phyloP scores from a whole-genome alignment of 2,888 invertebrate genomes.

The Amphimallon solstitiale region DNA sequence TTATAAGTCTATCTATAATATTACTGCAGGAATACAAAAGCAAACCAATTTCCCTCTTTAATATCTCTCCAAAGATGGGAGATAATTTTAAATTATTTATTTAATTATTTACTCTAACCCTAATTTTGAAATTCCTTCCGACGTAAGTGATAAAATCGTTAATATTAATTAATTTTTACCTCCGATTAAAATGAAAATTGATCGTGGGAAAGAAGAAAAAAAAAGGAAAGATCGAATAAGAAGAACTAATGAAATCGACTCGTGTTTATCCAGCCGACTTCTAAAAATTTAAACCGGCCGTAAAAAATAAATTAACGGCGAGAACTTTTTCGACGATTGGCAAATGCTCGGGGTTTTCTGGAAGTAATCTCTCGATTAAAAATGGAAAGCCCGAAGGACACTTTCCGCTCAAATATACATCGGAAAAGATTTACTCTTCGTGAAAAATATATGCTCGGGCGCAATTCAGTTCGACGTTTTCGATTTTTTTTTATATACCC shows the following conservation, averaged over 20 bases:
- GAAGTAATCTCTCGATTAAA: slow-evolving; percentile 18
- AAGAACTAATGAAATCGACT: background rate
- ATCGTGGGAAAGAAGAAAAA: background rate
- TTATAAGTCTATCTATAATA: no score
- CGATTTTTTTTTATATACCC: slow-evolving; percentile 3
- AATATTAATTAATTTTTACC: no score
- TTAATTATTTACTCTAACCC: no score
- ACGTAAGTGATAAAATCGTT: no score
- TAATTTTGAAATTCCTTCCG: no score
- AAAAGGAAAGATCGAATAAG: background rate
- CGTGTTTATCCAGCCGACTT: slow-evolving; percentile 6
- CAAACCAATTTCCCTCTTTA: no score
- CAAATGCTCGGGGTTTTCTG: background rate
- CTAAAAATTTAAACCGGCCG: slow-evolving; percentile 16
- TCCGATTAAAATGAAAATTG: no score
- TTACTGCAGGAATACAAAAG: no score
- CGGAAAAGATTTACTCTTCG: slow-evolving; percentile 21
- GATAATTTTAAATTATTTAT: no score
- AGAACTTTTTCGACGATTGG: slow-evolving; percentile 7
- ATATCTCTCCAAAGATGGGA: no score
- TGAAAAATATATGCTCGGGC: slow-evolving; percentile 18
- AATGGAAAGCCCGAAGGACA: slow-evolving; percentile 21
- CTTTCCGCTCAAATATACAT: slow-evolving; percentile 22
- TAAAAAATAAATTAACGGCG: slow-evolving; percentile 24
- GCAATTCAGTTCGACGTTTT: slow-evolving; percentile 5